These are phyloP conservation scores for Enteromius thamalakanensis DNA, from an alignment of 2,797 vertebrate genomes.

Conservation along the genomic window DNA sequence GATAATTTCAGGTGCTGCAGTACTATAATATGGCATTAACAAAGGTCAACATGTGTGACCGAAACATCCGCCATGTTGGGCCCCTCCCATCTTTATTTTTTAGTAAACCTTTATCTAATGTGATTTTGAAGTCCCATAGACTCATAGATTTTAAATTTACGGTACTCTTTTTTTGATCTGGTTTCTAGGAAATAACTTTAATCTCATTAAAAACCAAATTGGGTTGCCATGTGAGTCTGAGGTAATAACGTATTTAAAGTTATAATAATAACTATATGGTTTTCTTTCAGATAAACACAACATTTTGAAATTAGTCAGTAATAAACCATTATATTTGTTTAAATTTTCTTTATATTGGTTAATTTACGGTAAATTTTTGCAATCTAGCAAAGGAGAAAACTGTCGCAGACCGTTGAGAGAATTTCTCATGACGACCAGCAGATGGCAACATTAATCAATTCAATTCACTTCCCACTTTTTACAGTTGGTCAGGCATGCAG, in stretches of 20 bases:
- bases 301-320: not conserved
- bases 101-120: too few relatives aligned
- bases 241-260: not conserved
- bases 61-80: too few relatives aligned
- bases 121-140: too few relatives aligned
- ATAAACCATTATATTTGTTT: not conserved
- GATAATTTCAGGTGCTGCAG: too few relatives aligned
- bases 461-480: not conserved
- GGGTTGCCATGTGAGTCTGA: not conserved
- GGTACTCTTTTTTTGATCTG: not conserved
- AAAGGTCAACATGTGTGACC: too few relatives aligned
- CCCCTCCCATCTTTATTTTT: too few relatives aligned
- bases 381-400: not conserved
- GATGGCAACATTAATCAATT: constrained; percentile 10
- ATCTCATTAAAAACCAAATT: not conserved
- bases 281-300: not conserved
- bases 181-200: not conserved
- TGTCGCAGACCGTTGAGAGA: not conserved
- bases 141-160: not conserved
- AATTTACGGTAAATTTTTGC: not conserved
- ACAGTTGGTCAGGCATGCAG: not conserved
- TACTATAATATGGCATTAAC: too few relatives aligned
- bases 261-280: not conserved
- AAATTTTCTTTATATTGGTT: not conserved
- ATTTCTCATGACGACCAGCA: not conserved